Evolutionary conservation across 2,113 vertebrate genomes (phyloP).

Genomic region (Dipodomys stephensi): DNA sequence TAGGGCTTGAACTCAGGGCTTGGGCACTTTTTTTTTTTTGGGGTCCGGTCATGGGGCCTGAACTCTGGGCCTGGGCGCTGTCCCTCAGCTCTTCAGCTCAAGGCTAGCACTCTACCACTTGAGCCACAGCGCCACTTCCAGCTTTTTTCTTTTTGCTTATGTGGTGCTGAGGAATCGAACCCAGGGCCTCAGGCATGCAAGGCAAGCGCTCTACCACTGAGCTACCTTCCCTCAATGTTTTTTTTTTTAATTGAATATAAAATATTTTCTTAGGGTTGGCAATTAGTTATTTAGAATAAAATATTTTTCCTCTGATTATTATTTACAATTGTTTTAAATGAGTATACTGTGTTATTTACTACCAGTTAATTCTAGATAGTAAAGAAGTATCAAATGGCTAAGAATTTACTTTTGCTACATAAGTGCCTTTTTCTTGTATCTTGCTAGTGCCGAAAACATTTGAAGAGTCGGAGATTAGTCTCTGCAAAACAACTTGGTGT

Average conservation of each 20-base stretch:
- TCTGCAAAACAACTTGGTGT: slow-evolving; percentile 93
- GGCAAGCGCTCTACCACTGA: no score
- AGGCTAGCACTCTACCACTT: no score
- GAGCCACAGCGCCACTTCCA: no score
- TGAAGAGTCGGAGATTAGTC: slow-evolving; percentile 92
- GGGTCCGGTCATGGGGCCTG: no score
- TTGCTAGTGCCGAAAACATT: slow-evolving; percentile 96
- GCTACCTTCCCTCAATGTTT: no score
- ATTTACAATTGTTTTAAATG: slow-evolving; percentile 40
- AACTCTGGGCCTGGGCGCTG: no score
- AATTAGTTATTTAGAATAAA: slow-evolving; percentile 42
- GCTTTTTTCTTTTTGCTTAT: no score
- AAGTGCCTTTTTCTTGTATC: background rate
- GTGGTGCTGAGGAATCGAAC: no score
- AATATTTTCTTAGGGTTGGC: slow-evolving; percentile 11
- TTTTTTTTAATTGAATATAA: background rate
- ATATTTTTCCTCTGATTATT: slow-evolving; percentile 20
- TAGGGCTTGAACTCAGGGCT: background rate
- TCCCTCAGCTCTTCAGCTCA: no score
- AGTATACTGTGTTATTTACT: background rate
- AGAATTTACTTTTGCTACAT: slow-evolving; percentile 38
- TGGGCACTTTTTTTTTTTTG: background rate
- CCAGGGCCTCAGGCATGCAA: no score
- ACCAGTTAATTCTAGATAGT: background rate
- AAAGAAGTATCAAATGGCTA: slow-evolving; percentile 3